Base-by-base conservation (phyloP, 2,113 vertebrate genomes). In the Drymodes brunneopygia region DNA sequence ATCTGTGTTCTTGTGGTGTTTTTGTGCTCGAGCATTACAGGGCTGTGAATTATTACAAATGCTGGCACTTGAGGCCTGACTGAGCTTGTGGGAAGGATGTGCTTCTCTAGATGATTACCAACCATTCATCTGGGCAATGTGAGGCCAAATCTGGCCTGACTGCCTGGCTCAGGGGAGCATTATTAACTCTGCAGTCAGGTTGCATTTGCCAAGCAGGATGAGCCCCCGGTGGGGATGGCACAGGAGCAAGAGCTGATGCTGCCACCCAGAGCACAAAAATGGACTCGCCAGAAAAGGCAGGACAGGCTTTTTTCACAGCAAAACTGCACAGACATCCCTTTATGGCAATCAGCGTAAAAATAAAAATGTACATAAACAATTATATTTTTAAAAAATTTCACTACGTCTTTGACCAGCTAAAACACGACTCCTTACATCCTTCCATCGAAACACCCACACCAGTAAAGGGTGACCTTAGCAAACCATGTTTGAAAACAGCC, bases 401-500 rank as follows among this genome's bases (percentile, higher is more conserved):
- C 12, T 10, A 6, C 9, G 8, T 35, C 7, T 53, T 6, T 38
- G 62, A 35, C 48, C 35, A 42, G 36, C 11, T 66, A 10, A 15
- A n/a, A 47, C 29, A 8, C 1, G 3, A 70, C 66, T 86, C 42
- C 29, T 12, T 67, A 10, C 29, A 33, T 36, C 85, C 60, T 87
- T 42, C 70, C 87, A 25, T 56, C 0, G 1, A 45, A 81, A 74
- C 11, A 51, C 38, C 69, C 86, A 81, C 70, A 44, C 25, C 27
- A 47, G 70, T 73, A 85, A 96, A 92, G 92, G 92, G 91, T 97
- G 96, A 98, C 98, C 97, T 97, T 96, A 84, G 90, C 85, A 97
- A 97, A 92, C 80, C 80, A 82, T 98, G 97, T 98, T 97, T 97
- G 97, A 74, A 97, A 97, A 98, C 97, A 97, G 97, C 29, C 75